phyloP scores from a whole-genome alignment of 92 coral and sea anemone species.

The Actinostola sp. region DNA sequence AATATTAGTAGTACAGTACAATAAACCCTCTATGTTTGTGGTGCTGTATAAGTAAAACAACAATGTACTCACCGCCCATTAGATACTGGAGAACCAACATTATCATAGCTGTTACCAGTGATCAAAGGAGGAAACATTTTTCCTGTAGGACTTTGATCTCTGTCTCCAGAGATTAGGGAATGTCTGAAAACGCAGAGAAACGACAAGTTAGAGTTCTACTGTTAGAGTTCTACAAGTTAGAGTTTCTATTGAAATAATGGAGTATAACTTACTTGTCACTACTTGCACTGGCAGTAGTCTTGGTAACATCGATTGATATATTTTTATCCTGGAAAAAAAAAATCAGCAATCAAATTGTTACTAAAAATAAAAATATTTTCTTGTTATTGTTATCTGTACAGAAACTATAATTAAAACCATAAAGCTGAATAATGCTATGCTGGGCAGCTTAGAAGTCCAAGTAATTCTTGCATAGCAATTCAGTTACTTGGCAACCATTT shows the following conservation, averaged over 20 bases:
- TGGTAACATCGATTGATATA: neutral
- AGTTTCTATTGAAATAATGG: no score
- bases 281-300: neutral
- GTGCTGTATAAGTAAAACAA: no score
- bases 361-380: neutral
- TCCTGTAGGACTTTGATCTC: neutral
- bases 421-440: no score
- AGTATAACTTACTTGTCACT: neutral
- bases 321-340: neutral
- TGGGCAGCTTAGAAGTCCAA: neutral
- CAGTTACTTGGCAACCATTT: constrained; percentile 8
- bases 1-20: no score
- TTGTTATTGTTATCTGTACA: no score
- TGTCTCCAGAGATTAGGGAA: neutral
- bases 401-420: no score
- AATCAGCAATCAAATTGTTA: neutral
- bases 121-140: constrained; percentile 10
- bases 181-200: neutral
- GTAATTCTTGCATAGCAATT: neutral
- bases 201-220: neutral
- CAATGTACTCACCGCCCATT: constrained; percentile 24
- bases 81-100: constrained; percentile 1
- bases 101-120: constrained; percentile 6
- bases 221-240: no score
- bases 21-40: neutral